phyloP scores from a whole-genome alignment of 1,140 invertebrate genomes.

The Cotesia chilonis region DNA sequence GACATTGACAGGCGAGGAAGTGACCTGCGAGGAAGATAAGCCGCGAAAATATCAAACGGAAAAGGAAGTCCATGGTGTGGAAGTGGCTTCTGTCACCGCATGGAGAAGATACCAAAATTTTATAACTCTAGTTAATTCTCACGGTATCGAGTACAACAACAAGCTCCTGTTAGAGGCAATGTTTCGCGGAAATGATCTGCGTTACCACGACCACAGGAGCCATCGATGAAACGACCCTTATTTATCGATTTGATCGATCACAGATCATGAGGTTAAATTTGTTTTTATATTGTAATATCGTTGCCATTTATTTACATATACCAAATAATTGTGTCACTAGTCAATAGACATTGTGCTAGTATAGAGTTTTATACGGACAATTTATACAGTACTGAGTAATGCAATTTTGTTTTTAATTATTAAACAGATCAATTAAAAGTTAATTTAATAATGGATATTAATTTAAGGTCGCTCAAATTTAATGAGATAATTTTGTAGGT shows the following conservation, averaged over 20 bases:
- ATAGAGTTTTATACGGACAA: too few species aligned
- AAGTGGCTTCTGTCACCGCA: slow-evolving; percentile 48
- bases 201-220: slow-evolving; percentile 44
- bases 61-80: slow-evolving; percentile 27
- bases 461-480: too few species aligned
- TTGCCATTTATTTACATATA: slow-evolving; percentile 1
- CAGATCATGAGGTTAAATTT: neutral
- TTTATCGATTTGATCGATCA: neutral
- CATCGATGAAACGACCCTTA: neutral
- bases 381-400: too few species aligned
- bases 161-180: slow-evolving; percentile 54
- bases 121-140: slow-evolving; percentile 48
- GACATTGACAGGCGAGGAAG: slow-evolving; percentile 43
- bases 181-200: slow-evolving; percentile 55
- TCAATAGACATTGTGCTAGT: slow-evolving; percentile 18
- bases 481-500: too few species aligned
- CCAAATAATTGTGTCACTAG: slow-evolving; percentile 38
- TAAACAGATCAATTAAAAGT: too few species aligned
- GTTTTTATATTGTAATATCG: slow-evolving; percentile 6
- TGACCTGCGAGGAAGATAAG: slow-evolving; percentile 40
- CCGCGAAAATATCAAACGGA: slow-evolving; percentile 41
- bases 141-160: slow-evolving; percentile 50
- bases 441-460: too few species aligned
- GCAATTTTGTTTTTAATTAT: too few species aligned
- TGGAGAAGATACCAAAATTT: slow-evolving; percentile 56